A percentile compares a stretch with the other conserved stretches of the same genome.
Evolutionary conservation across 2,797 vertebrate genomes (phyloP).

Genomic region (Hoplostethus atlanticus): DNA sequence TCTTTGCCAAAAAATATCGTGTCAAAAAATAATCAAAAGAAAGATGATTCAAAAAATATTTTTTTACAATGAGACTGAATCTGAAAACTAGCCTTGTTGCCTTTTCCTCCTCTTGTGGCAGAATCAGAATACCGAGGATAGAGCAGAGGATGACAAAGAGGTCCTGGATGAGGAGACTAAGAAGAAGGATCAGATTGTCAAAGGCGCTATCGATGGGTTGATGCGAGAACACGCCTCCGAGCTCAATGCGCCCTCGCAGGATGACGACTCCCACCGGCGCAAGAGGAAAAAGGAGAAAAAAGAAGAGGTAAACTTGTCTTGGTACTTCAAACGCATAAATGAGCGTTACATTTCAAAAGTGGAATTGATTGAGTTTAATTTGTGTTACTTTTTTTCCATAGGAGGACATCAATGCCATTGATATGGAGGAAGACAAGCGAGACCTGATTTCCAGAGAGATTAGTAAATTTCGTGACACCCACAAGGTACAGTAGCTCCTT

Average conservation of each 20-base stretch:
- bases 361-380: neutral
- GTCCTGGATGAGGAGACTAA: constrained; percentile 96
- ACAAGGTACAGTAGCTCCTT: constrained; percentile 95
- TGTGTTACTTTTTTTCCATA: constrained; percentile 67
- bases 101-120: constrained; percentile 50
- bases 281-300: constrained; percentile 99
- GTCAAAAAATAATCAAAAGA: neutral
- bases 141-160: constrained; percentile 87
- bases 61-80: neutral
- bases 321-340: neutral
- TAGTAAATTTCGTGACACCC: constrained; percentile 99
- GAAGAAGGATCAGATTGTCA: constrained; percentile 95
- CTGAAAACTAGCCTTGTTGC: neutral
- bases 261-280: constrained; percentile 94
- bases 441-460: constrained; percentile 99
- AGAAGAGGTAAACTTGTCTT: constrained; percentile 88
- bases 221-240: constrained; percentile 97
- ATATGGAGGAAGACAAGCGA: constrained; percentile 99
- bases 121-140: constrained; percentile 84
- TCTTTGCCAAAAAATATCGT: neutral
- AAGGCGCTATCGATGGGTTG: constrained; percentile 95
- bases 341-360: neutral
- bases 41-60: neutral
- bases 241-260: constrained; percentile 95
- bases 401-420: constrained; percentile 99